These are phyloP conservation scores for Phrynocephalus versicolor DNA, from an alignment of 2,113 vertebrate species.

Conservation along the genomic window DNA sequence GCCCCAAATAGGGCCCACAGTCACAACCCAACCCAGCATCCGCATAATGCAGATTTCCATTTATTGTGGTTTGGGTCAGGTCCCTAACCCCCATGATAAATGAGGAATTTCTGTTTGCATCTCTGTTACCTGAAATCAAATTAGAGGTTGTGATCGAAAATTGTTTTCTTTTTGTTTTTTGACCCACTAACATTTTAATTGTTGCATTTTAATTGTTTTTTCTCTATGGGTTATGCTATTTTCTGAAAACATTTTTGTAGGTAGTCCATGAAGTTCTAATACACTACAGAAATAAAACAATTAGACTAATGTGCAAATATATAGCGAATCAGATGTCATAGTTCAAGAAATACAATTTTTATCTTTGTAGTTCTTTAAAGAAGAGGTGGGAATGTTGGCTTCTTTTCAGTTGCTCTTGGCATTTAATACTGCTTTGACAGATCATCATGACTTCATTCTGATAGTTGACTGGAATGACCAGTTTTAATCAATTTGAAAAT, in stretches of 20 bases:
- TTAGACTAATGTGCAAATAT: not conserved
- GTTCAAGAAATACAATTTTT: constrained; percentile 34
- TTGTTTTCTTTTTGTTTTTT: not conserved
- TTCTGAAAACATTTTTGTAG: not conserved
- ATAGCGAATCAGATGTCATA: constrained; percentile 26
- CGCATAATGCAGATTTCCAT: too few species aligned
- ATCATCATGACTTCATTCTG: constrained; percentile 62
- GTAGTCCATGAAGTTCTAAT: not conserved
- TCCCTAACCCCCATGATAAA: too few species aligned
- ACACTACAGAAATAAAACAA: constrained; percentile 10
- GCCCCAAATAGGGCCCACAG: too few species aligned
- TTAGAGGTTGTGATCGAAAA: too few species aligned
- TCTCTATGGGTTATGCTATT: not conserved
- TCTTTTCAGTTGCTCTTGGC: constrained; percentile 50
- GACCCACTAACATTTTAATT: too few species aligned
- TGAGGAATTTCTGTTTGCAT: not conserved
- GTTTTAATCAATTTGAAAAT: constrained; percentile 65
- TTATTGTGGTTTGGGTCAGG: too few species aligned
- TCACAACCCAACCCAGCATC: too few species aligned
- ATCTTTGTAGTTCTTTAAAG: not conserved
- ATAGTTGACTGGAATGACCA: constrained; percentile 52
- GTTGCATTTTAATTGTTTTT: not conserved
- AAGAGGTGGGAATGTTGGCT: not conserved
- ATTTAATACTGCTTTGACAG: constrained; percentile 42
- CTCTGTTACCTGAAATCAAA: not conserved